Conservation (phyloP, 1,140 invertebrate genomes). For the Trichonephila inaurata region DNA sequence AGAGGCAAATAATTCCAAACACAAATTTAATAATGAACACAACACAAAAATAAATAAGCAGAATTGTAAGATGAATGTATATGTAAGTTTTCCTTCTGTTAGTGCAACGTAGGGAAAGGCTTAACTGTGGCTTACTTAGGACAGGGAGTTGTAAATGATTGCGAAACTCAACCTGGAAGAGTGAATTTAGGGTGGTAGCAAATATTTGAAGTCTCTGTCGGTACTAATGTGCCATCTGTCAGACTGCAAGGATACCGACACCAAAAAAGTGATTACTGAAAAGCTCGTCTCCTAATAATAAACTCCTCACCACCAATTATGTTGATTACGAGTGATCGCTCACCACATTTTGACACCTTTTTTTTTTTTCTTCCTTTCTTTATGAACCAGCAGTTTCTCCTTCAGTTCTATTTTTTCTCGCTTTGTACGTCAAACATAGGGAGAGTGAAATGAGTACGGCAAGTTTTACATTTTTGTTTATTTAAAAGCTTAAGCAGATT, state of each 20-base stretch:
- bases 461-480: not conserved
- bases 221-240: constrained; percentile 71
- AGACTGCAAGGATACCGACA: constrained; percentile 39
- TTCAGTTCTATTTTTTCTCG: constrained; percentile 21
- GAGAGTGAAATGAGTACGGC: not conserved
- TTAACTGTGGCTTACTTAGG: not conserved
- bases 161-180: not conserved
- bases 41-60: not conserved
- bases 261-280: constrained; percentile 38
- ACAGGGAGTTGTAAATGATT: not conserved
- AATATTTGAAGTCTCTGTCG: constrained; percentile 63
- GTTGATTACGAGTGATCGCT: constrained; percentile 66
- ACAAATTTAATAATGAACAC: too few species aligned
- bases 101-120: not conserved
- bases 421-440: not conserved
- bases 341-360: constrained; percentile 70
- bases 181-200: constrained; percentile 41
- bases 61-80: not conserved
- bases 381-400: not conserved
- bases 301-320: constrained; percentile 71
- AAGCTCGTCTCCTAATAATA: constrained; percentile 67
- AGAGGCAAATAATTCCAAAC: too few species aligned
- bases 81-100: not conserved
- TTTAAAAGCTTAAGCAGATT: not conserved
- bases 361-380: not conserved